Conservation (phyloP, 2,113 vertebrate genomes). For the Ivindomyrus marchei region DNA sequence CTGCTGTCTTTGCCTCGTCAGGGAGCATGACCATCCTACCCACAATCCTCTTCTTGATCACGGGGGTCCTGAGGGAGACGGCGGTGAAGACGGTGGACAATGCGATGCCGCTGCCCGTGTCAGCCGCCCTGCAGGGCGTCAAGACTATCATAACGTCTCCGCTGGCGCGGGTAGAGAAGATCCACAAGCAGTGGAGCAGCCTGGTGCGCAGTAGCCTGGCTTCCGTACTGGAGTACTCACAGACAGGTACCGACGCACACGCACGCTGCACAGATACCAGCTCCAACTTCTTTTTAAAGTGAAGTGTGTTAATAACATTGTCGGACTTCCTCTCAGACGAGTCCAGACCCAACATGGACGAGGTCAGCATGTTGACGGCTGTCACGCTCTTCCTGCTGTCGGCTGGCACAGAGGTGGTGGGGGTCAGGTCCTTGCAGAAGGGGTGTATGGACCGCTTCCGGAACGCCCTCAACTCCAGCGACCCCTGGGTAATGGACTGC, state of each 20-base stretch:
- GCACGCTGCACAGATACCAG: background rate
- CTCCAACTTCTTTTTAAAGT: background rate
- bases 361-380: constrained; percentile 88
- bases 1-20: constrained; percentile 46
- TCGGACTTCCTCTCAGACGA: constrained; percentile 60
- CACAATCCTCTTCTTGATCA: constrained; percentile 90
- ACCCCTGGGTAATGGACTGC: constrained; percentile 74
- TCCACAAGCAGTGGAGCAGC: constrained; percentile 81
- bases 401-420: constrained; percentile 81
- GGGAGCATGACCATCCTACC: constrained; percentile 93
- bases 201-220: constrained; percentile 92
- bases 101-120: constrained; percentile 74
- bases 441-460: constrained; percentile 87
- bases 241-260: constrained; percentile 64
- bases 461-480: constrained; percentile 80
- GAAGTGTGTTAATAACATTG: background rate
- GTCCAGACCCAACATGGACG: constrained; percentile 72
- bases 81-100: constrained; percentile 77
- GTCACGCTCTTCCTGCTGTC: constrained; percentile 89
- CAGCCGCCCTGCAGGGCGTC: constrained; percentile 85
- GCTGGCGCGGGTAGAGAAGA: constrained; percentile 68
- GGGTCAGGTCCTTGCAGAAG: constrained; percentile 83
- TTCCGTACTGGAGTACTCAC: constrained; percentile 83
- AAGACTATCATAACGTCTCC: constrained; percentile 88
- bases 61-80: constrained; percentile 87